phyloP scores from a whole-genome alignment of 2,113 vertebrate genomes.

The Caranx ignobilis region DNA sequence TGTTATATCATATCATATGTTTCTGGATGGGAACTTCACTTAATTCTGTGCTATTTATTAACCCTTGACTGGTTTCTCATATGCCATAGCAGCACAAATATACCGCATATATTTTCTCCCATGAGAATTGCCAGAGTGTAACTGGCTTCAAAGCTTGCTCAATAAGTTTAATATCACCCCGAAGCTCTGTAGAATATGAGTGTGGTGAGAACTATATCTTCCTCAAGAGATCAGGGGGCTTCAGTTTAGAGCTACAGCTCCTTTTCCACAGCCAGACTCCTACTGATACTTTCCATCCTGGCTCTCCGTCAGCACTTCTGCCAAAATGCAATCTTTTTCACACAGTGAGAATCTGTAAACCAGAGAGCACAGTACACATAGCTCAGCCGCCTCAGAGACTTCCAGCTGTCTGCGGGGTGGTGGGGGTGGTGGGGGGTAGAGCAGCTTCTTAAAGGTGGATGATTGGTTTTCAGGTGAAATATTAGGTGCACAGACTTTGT shows the following conservation, averaged over 20 bases:
- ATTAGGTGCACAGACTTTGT: neutral
- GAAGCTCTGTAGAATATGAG: constrained; percentile 50
- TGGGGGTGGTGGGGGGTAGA: neutral
- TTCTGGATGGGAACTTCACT: constrained; percentile 9
- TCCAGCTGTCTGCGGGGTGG: constrained; percentile 3
- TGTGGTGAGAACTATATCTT: constrained; percentile 68
- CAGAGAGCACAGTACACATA: constrained; percentile 20
- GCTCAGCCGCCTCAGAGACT: constrained; percentile 19
- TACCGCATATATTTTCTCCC: constrained; percentile 10
- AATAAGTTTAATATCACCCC: constrained; percentile 61
- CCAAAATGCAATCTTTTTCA: constrained; percentile 54
- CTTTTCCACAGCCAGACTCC: constrained; percentile 52
- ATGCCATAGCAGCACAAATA: constrained; percentile 8
- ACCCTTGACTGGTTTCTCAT: neutral
- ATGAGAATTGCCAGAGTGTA: constrained; percentile 44
- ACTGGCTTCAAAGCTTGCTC: constrained; percentile 41
- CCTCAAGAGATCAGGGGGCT: constrained; percentile 53
- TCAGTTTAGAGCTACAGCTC: constrained; percentile 45
- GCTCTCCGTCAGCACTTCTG: constrained; percentile 32
- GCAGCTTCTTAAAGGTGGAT: constrained; percentile 10
- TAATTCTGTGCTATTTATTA: neutral
- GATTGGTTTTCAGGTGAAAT: constrained; percentile 1
- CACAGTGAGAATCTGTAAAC: constrained; percentile 20
- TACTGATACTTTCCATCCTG: constrained; percentile 70
- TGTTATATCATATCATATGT: neutral